Conservation (phyloP, 2,888 invertebrate species). For the Epistrophella euchroma region DNA sequence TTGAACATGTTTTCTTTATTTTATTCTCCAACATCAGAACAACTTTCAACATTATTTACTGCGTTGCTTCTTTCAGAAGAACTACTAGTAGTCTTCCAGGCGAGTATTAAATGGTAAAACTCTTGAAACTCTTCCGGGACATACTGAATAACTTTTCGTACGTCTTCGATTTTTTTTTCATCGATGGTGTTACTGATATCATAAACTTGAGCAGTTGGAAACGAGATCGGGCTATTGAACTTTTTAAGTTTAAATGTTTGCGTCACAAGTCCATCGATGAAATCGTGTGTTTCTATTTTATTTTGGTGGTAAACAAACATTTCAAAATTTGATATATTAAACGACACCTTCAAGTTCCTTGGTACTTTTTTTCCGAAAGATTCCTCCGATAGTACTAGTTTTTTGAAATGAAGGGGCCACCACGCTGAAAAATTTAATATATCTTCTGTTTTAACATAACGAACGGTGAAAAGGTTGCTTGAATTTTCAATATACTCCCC, state of each 20-base stretch:
- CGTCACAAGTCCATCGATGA: constrained; percentile 24
- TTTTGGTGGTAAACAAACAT: neutral
- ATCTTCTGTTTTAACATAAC: too few relatives aligned
- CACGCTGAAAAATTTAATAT: constrained; percentile 11
- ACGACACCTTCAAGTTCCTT: neutral
- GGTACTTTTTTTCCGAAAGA: constrained; percentile 18
- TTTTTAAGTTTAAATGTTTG: too few relatives aligned
- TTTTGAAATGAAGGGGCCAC: constrained; percentile 27
- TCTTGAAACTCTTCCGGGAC: too few relatives aligned
- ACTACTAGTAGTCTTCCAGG: constrained; percentile 32
- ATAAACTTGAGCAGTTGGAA: neutral
- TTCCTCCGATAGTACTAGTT: constrained; percentile 23
- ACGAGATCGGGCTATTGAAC: too few relatives aligned
- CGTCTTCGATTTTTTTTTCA: neutral
- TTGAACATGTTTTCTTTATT: too few relatives aligned
- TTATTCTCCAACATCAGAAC: constrained; percentile 20
- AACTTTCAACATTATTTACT: constrained; percentile 10
- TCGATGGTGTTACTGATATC: neutral
- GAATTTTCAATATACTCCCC: too few relatives aligned
- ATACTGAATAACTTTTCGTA: too few relatives aligned
- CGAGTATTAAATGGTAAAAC: constrained; percentile 16
- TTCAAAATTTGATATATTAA: neutral
- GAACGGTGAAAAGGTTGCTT: too few relatives aligned
- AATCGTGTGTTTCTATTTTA: constrained; percentile 24
- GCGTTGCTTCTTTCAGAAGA: constrained; percentile 1